Conservation (phyloP, 2,113 vertebrate genomes). For the Caloenas nicobarica region DNA sequence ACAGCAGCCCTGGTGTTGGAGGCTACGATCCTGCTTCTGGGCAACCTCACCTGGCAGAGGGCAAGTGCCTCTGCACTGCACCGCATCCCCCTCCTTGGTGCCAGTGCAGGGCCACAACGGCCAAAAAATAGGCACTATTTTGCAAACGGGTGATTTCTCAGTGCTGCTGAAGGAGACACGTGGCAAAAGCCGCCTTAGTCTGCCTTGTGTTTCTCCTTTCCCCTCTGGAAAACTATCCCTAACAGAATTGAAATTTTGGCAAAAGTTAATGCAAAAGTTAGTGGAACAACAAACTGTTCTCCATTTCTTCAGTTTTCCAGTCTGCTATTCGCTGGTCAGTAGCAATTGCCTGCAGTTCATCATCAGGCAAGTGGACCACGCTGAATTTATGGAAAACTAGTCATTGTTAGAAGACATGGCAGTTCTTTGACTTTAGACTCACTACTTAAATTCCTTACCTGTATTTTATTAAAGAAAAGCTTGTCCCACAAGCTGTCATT, state of each 20-base stretch:
- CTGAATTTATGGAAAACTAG: background rate
- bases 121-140: background rate
- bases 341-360: background rate
- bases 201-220: background rate
- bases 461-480: slow-evolving; percentile 83
- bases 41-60: background rate
- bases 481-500: slow-evolving; percentile 84
- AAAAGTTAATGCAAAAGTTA: background rate
- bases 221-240: background rate
- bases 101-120: no score
- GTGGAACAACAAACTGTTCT: background rate
- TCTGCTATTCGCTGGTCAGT: background rate
- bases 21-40: background rate
- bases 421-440: background rate
- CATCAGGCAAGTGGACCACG: no score
- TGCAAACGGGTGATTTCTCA: background rate
- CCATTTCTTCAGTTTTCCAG: background rate
- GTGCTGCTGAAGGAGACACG: background rate
- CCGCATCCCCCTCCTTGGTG: no score
- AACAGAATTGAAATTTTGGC: background rate
- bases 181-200: background rate
- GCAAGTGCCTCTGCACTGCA: background rate
- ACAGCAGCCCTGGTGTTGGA: background rate
- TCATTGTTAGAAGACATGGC: background rate
- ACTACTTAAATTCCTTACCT: slow-evolving; percentile 63